phyloP scores from a whole-genome alignment of 2,113 vertebrate species.

The Bostrychus sinensis region DNA sequence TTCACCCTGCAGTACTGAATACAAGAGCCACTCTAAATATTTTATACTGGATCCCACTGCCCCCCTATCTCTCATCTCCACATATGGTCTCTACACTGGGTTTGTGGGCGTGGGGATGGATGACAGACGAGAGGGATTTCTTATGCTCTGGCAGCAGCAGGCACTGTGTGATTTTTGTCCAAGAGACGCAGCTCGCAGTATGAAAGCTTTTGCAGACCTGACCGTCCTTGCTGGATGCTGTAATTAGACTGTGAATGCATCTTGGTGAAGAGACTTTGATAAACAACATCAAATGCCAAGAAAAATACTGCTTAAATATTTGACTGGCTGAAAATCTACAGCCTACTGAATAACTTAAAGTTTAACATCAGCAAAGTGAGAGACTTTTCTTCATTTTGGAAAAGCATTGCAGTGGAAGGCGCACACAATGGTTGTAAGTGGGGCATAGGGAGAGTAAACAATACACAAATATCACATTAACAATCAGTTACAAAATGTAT shows the following conservation, averaged over 20 bases:
- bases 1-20: conserved; percentile 62
- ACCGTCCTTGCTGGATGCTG: conserved; percentile 21
- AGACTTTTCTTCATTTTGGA: neutral
- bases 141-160: conserved; percentile 50
- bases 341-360: neutral
- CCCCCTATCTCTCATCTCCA: conserved; percentile 39
- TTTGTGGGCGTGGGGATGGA: neutral
- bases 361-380: neutral
- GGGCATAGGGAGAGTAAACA: neutral
- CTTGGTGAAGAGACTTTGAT: conserved; percentile 1
- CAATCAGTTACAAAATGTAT: too few relatives aligned
- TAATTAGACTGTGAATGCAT: conserved; percentile 19
- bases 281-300: conserved; percentile 1
- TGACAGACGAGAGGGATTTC: conserved; percentile 21
- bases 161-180: conserved; percentile 24
- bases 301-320: too few relatives aligned
- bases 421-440: neutral
- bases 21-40: conserved; percentile 71
- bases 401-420: neutral
- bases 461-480: too few relatives aligned
- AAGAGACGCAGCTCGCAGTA: conserved; percentile 15
- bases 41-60: conserved; percentile 68
- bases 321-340: neutral
- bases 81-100: conserved; percentile 34
- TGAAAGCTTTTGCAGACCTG: conserved; percentile 27